Evolutionary conservation across 2,113 vertebrate species (phyloP).

Genomic region (chimpanzee (Pan troglodytes)): NHGRI_mPanTro3-v2.1_pri NC_072415.2:31800001-31800500

Average conservation of each 20-base stretch:
- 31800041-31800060: background rate
- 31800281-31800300: conserved; percentile 8
- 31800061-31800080: conserved; percentile 5
- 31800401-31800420: background rate
- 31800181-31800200: background rate
- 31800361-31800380: background rate
- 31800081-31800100: background rate
- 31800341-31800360: background rate
- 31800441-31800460: background rate
- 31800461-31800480: background rate
- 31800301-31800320: background rate
- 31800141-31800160: background rate
- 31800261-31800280: conserved; percentile 48
- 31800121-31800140: background rate
- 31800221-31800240: conserved; percentile 60
- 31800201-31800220: background rate
- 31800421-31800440: background rate
- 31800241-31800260: background rate
- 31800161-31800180: background rate
- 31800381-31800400: background rate
- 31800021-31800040: background rate
- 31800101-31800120: background rate
- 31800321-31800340: conserved; percentile 38
- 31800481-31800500: background rate
- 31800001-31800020: background rate